These are phyloP conservation scores for Xylota segnis DNA, from an alignment of 2,888 invertebrate genomes.

Conservation along the genomic window DNA sequence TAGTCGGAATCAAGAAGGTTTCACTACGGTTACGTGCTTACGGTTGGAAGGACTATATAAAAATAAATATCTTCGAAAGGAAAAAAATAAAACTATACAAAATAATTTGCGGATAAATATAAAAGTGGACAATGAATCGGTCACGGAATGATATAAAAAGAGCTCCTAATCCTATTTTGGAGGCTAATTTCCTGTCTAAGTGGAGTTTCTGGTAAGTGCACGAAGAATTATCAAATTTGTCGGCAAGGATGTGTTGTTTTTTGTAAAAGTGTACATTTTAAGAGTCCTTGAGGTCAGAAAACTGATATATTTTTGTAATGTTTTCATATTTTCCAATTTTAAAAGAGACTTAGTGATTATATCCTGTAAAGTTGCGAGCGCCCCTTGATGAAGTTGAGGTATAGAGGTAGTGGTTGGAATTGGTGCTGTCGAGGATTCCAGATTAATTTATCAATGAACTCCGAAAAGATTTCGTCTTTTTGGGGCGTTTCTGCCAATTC, in stretches of 20 bases:
- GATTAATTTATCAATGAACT: no score
- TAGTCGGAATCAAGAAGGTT: constrained; percentile 36
- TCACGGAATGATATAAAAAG: constrained; percentile 80
- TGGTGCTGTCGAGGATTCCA: no score
- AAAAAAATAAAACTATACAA: constrained; percentile 63
- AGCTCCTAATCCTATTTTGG: constrained; percentile 87
- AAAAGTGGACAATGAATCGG: constrained; percentile 79
- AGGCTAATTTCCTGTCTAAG: constrained; percentile 87
- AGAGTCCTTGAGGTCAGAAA: no score
- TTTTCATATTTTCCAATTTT: no score
- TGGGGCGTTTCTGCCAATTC: no score
- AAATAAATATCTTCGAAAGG: constrained; percentile 65
- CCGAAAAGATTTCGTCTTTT: no score
- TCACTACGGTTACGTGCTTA: constrained; percentile 11
- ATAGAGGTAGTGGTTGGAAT: no score
- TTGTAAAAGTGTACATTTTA: no score
- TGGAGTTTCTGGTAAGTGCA: constrained; percentile 88
- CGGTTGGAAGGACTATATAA: constrained; percentile 40
- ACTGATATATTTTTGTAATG: no score
- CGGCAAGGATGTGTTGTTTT: background rate
- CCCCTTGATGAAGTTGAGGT: no score
- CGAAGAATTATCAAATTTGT: background rate
- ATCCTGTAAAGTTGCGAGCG: no score
- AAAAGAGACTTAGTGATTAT: no score
- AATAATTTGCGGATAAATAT: constrained; percentile 1